Conservation (phyloP, 1,140 invertebrate species). For the Drosophila carrolli region DNA sequence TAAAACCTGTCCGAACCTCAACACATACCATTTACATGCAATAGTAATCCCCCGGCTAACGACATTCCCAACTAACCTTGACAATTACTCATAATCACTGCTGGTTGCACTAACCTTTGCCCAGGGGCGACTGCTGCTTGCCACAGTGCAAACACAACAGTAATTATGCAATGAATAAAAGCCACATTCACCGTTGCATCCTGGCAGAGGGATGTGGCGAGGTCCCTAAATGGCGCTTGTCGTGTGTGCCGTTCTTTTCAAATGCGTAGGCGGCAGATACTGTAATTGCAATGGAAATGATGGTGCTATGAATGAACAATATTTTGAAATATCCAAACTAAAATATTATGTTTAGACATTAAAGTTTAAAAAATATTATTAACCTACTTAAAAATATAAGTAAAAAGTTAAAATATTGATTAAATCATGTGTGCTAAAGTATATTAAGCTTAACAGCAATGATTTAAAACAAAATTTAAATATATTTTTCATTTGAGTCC, state of each 20-base stretch:
- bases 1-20: not conserved
- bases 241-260: constrained; percentile 28
- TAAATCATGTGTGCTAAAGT: no score
- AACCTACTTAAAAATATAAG: no score
- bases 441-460: no score
- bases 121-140: constrained; percentile 38
- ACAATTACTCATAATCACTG: constrained; percentile 74
- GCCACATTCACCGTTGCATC: constrained; percentile 69
- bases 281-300: constrained; percentile 77
- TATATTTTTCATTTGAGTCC: no score
- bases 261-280: constrained; percentile 56
- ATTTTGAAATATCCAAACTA: no score
- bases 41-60: constrained; percentile 3
- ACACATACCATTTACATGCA: not conserved
- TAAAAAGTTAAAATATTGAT: no score
- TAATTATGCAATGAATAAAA: constrained; percentile 81
- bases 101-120: constrained; percentile 41
- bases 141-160: constrained; percentile 73
- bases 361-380: no score
- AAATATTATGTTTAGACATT: no score
- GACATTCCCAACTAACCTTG: constrained; percentile 34
- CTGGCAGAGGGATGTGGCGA: not conserved
- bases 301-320: constrained; percentile 1
- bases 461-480: no score
- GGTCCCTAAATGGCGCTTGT: constrained; percentile 14